Evolutionary conservation across 37 sponge, comb jelly and placozoan species (phyloP), one percentile per base, ranked within the genome.

Genomic region (Spongia lamella): DNA sequence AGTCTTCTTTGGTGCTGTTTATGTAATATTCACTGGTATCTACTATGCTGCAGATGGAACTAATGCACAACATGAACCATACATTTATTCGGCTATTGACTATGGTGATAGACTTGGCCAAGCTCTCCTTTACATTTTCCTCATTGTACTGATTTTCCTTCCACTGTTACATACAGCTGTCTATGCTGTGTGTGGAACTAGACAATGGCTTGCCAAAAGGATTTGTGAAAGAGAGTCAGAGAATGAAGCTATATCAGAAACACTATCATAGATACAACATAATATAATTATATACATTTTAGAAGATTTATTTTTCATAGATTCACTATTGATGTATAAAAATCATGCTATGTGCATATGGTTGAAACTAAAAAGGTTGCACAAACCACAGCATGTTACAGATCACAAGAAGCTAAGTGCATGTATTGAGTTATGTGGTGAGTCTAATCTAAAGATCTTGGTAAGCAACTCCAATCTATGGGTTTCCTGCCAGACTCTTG

Each of bases 381-480:
- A n/a, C n/a, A n/a, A n/a, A n/a, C n/a, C n/a, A n/a, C n/a, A n/a
- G n/a, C n/a, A n/a, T n/a, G n/a, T n/a, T n/a, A n/a, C n/a, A n/a
- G n/a, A n/a, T n/a, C n/a, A n/a, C n/a, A n/a, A n/a, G n/a, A n/a
- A n/a, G n/a, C n/a, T n/a, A n/a, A n/a, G n/a, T n/a, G n/a, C n/a
- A n/a, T n/a, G n/a, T n/a, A n/a, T n/a, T 43, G 47, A 43, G 47
- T 43, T 43, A 13, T 43, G 7, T 43, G 47, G 47, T 43, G 5
- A 43, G 9, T 13, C 47, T 43, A 43, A 11, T 9, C 30, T 58
- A 58, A 14, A 29, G 4, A 25, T 64, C 36, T 68, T 2, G 90
- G 90, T 1, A 90, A 68, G 67, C 70, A 35, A 13, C 33, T 64
- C 99, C 99, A 98, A 52, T 95, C 87, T 39, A 98, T 95, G 14